phyloP scores from a whole-genome alignment of 2,113 vertebrate genomes.

The Synodontis membranacea region DNA sequence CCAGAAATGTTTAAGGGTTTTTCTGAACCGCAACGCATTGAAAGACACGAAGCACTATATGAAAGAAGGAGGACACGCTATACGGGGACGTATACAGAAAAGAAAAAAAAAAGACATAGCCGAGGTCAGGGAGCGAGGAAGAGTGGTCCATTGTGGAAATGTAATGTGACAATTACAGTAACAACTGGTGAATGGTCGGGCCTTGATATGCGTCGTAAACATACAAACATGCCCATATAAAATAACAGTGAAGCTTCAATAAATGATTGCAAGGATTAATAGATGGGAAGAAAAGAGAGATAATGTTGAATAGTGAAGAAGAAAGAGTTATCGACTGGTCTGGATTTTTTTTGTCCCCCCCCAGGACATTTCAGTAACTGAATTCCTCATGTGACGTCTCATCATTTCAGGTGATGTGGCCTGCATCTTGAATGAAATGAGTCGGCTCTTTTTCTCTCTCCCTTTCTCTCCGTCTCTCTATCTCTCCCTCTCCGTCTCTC shows the following conservation, averaged over 20 bases:
- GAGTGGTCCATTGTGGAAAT: not conserved
- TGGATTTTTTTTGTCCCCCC: slow-evolving; percentile 20
- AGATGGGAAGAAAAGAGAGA: not conserved
- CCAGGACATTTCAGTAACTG: slow-evolving; percentile 8
- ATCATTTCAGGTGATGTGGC: slow-evolving; percentile 25
- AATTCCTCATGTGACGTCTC: slow-evolving; percentile 18
- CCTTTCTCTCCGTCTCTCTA: not conserved
- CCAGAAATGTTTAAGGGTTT: not conserved
- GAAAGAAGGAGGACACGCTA: not conserved
- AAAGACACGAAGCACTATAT: not conserved
- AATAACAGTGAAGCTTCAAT: not conserved
- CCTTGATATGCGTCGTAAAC: not conserved
- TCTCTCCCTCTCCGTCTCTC: slow-evolving; percentile 11
- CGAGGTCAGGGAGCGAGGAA: not conserved
- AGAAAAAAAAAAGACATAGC: not conserved
- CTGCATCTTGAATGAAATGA: slow-evolving; percentile 49
- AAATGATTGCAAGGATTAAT: slow-evolving; percentile 11
- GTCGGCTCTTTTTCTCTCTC: slow-evolving; percentile 47
- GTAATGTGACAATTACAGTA: not conserved
- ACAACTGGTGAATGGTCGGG: not conserved
- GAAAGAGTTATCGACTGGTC: not conserved
- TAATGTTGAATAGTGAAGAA: not conserved
- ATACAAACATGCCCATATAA: not conserved
- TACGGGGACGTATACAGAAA: not conserved
- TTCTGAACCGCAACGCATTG: not conserved